Evolutionary conservation across 2,113 vertebrate genomes (phyloP).

Genomic region (Campylomormyrus tamandua): DNA sequence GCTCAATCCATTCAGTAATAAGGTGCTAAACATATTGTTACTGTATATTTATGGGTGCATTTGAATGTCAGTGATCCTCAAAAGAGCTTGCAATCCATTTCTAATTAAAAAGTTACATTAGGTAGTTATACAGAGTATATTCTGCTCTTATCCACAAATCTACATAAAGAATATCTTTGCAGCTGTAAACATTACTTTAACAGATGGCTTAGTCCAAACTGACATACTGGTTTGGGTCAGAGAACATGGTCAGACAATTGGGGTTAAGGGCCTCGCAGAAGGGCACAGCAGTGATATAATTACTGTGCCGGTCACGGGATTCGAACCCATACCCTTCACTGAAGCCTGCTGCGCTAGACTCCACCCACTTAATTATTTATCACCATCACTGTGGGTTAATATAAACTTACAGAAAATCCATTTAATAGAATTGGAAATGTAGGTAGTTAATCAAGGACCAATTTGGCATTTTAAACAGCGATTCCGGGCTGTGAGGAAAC

Average conservation of each 20-base stretch:
- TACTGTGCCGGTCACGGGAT: too few species aligned
- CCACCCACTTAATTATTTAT: too few species aligned
- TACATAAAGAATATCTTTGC: not conserved
- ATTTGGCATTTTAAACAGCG: not conserved
- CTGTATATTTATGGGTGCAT: too few species aligned
- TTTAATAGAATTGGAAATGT: not conserved
- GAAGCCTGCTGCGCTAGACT: too few species aligned
- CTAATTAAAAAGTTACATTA: too few species aligned
- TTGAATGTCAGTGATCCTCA: too few species aligned
- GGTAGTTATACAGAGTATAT: too few species aligned
- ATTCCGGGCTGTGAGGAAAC: not conserved
- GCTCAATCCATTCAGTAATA: too few species aligned
- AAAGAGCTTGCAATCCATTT: too few species aligned
- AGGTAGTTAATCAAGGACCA: not conserved
- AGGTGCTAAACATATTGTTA: too few species aligned
- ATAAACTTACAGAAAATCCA: not conserved
- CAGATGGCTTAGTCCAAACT: not conserved
- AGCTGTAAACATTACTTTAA: not conserved
- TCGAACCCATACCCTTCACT: too few species aligned
- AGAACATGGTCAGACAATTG: not conserved
- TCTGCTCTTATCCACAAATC: not conserved
- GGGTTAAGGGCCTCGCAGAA: not conserved
- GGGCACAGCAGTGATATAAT: not conserved
- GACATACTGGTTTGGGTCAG: not conserved
- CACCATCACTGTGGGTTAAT: too few species aligned